These are phyloP conservation scores for Xylocopa sonorina DNA, from an alignment of 1,140 invertebrate species.

Conservation along the genomic window DNA sequence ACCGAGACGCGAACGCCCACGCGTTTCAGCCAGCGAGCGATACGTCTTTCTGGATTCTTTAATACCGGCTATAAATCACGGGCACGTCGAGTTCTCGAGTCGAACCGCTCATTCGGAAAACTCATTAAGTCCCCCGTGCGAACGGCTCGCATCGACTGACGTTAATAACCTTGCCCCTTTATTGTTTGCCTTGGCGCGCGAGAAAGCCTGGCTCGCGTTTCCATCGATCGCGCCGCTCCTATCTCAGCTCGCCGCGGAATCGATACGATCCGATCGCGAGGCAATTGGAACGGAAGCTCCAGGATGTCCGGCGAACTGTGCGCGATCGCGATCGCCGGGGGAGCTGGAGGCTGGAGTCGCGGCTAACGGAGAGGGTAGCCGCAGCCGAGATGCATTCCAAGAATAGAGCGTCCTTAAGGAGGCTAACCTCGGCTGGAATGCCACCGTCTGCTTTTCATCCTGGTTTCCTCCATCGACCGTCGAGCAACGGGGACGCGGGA, in stretches of 20 bases:
- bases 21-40: neutral
- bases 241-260: too few relatives aligned
- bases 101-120: slow-evolving; percentile 2
- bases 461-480: slow-evolving; percentile 47
- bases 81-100: neutral
- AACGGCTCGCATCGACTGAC: neutral
- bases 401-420: slow-evolving; percentile 77
- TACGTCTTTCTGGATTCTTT: slow-evolving; percentile 18
- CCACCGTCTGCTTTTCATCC: slow-evolving; percentile 62
- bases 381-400: slow-evolving; percentile 74
- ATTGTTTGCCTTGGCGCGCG: neutral
- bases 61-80: slow-evolving; percentile 32
- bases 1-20: slow-evolving; percentile 34
- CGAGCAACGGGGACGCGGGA: slow-evolving; percentile 58
- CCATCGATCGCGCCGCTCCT: too few relatives aligned
- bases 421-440: slow-evolving; percentile 74
- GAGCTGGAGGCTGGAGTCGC: too few relatives aligned
- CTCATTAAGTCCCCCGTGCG: slow-evolving; percentile 22
- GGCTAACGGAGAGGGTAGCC: slow-evolving; percentile 73
- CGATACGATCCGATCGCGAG: too few relatives aligned
- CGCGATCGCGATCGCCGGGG: too few relatives aligned
- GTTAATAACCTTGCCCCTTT: slow-evolving; percentile 3
- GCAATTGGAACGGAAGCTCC: slow-evolving; percentile 10
- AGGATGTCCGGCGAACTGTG: neutral
- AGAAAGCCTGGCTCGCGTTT: neutral